Evolutionary conservation across 2,113 vertebrate genomes (phyloP).

Genomic region (Lonchura striata): DNA sequence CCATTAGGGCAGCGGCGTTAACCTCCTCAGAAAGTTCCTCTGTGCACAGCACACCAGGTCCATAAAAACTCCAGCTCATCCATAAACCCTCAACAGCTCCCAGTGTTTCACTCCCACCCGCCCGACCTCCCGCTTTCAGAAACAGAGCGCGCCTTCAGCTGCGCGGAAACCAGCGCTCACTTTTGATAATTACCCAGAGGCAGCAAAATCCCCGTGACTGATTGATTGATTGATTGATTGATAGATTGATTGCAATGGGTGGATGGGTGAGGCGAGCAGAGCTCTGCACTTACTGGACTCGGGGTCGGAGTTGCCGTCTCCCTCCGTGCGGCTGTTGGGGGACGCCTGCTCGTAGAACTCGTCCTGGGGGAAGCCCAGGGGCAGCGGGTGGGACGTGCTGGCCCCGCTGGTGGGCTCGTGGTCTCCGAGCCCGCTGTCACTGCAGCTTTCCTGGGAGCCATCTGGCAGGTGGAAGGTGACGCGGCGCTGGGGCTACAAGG

Average conservation of each 20-base stretch:
- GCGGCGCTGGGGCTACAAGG: slow-evolving; percentile 85
- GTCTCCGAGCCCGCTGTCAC: slow-evolving; percentile 89
- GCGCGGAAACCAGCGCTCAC: rapidly evolving
- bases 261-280: neutral
- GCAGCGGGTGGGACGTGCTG: slow-evolving; percentile 82
- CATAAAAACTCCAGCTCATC: neutral
- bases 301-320: slow-evolving; percentile 96
- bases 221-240: neutral
- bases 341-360: slow-evolving; percentile 91
- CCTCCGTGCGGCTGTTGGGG: slow-evolving; percentile 93
- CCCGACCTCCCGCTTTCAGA: neutral
- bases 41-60: neutral
- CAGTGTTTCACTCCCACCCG: neutral
- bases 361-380: slow-evolving; percentile 88
- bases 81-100: neutral
- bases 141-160: rapidly evolving
- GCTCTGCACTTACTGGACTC: slow-evolving; percentile 90
- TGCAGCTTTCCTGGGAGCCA: slow-evolving; percentile 93
- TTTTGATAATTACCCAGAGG: neutral
- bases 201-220: neutral
- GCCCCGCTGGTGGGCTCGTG: slow-evolving; percentile 78
- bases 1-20: neutral
- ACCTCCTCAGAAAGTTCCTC: neutral
- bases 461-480: slow-evolving; percentile 98
- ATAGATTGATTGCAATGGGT: neutral